Percentiles rank a stretch among this genome's conserved stretches.
Conservation (phyloP, 2,113 vertebrate species). For the Mola mola region DNA sequence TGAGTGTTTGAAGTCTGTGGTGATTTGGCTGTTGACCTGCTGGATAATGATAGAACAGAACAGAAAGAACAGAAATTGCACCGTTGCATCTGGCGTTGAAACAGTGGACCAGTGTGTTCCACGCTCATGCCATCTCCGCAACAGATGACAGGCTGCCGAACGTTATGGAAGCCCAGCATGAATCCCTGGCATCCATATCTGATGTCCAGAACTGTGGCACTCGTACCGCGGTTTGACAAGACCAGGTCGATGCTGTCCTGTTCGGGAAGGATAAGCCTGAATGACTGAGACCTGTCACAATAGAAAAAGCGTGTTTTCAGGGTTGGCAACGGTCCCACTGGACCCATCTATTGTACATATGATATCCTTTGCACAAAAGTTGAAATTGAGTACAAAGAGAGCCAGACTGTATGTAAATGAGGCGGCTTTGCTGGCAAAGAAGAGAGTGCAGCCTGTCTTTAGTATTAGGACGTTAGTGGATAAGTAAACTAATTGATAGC, state of each 20-base stretch:
- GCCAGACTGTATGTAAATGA: no score
- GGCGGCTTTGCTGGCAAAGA: no score
- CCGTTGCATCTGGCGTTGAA: constrained; percentile 66
- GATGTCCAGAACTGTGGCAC: constrained; percentile 28
- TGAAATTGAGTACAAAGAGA: no score
- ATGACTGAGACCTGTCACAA: constrained; percentile 5
- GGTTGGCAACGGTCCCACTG: background rate
- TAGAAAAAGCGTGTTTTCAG: background rate
- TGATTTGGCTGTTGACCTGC: no score
- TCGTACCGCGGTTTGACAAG: constrained; percentile 40
- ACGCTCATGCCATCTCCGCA: constrained; percentile 48
- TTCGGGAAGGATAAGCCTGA: background rate
- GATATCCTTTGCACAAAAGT: no score
- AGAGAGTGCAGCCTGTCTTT: no score
- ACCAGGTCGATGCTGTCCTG: constrained; percentile 33
- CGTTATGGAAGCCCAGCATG: constrained; percentile 69
- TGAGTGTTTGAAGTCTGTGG: no score
- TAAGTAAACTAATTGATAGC: no score
- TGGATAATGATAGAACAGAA: constrained; percentile 52
- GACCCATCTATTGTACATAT: no score
- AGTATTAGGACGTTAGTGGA: no score
- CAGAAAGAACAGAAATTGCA: no score
- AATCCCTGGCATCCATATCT: constrained; percentile 48
- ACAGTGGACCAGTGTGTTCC: constrained; percentile 60
- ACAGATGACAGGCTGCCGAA: constrained; percentile 60